A percentile compares a stretch with the other conserved stretches of the same genome.
Conservation (phyloP, 2,888 invertebrate species). For the Orthonevra nobilis region DNA sequence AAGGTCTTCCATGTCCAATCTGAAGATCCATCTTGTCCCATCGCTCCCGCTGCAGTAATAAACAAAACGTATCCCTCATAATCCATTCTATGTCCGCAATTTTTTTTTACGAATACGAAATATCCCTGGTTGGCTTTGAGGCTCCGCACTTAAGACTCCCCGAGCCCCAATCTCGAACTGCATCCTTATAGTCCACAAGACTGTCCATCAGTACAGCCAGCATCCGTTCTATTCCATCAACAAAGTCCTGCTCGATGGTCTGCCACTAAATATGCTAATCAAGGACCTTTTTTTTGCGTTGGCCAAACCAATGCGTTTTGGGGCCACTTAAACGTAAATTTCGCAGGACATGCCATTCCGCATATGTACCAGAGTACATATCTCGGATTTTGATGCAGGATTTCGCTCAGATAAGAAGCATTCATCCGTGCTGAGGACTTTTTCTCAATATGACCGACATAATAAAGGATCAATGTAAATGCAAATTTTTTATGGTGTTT, state of each 20-base stretch:
- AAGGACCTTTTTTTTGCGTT: slow-evolving; percentile 49
- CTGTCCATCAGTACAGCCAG: slow-evolving; percentile 35
- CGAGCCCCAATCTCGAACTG: slow-evolving; percentile 58
- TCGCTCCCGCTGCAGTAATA: slow-evolving; percentile 37
- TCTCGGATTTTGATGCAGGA: slow-evolving; percentile 24
- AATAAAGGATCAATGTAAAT: slow-evolving; percentile 71
- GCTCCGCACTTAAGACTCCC: slow-evolving; percentile 18
- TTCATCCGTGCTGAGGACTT: slow-evolving; percentile 57
- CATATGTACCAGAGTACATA: slow-evolving; percentile 52
- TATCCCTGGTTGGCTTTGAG: no score
- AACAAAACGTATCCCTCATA: slow-evolving; percentile 57
- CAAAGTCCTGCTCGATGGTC: neutral
- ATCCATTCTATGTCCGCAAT: slow-evolving; percentile 38
- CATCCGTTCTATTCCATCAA: slow-evolving; percentile 2
- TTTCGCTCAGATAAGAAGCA: no score
- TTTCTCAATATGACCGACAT: slow-evolving; percentile 69
- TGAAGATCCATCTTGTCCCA: slow-evolving; percentile 33
- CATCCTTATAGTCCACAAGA: slow-evolving; percentile 47
- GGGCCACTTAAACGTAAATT: slow-evolving; percentile 57
- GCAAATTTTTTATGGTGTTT: slow-evolving; percentile 68
- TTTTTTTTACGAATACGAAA: slow-evolving; percentile 12
- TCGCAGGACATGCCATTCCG: slow-evolving; percentile 42
- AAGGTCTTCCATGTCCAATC: slow-evolving; percentile 56
- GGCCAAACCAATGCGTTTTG: slow-evolving; percentile 60
- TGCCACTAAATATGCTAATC: slow-evolving; percentile 67